Conservation (phyloP, 1,140 invertebrate genomes). For the Musca vetustissima region DNA sequence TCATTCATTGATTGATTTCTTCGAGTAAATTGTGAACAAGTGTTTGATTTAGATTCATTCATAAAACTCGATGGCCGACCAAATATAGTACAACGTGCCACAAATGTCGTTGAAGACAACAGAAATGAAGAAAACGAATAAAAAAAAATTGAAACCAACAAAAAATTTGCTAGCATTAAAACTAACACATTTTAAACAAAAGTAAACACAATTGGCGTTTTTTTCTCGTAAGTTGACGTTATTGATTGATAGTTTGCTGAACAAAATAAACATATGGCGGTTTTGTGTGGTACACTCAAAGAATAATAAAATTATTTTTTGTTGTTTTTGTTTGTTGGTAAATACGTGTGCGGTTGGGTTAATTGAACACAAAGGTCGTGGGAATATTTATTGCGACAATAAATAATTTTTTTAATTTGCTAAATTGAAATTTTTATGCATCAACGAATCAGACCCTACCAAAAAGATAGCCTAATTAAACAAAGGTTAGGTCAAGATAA, state of each 20-base stretch:
- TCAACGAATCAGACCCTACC: too few species aligned
- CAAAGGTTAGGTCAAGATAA: too few species aligned
- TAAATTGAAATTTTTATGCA: too few species aligned
- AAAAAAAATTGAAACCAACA: neutral
- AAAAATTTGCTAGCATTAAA: constrained; percentile 19
- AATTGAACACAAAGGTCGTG: too few species aligned
- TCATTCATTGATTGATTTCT: constrained; percentile 12
- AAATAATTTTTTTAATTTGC: too few species aligned
- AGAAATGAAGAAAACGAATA: neutral
- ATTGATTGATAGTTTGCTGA: constrained; percentile 20
- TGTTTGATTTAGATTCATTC: constrained; percentile 13
- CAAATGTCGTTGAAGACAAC: neutral
- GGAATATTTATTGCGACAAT: too few species aligned
- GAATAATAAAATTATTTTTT: too few species aligned
- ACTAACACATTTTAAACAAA: constrained; percentile 12
- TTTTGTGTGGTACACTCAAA: too few species aligned
- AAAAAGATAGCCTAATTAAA: too few species aligned
- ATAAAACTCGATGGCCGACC: constrained; percentile 6
- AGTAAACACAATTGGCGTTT: neutral
- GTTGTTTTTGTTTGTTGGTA: too few species aligned
- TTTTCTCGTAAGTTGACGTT: neutral
- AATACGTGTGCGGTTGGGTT: too few species aligned
- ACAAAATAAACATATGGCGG: constrained; percentile 8
- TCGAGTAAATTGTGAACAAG: neutral
- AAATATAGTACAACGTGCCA: constrained; percentile 1